These are phyloP conservation scores for Carcina quercana DNA, from an alignment of 2,888 invertebrate species.

Conservation along the genomic window DNA sequence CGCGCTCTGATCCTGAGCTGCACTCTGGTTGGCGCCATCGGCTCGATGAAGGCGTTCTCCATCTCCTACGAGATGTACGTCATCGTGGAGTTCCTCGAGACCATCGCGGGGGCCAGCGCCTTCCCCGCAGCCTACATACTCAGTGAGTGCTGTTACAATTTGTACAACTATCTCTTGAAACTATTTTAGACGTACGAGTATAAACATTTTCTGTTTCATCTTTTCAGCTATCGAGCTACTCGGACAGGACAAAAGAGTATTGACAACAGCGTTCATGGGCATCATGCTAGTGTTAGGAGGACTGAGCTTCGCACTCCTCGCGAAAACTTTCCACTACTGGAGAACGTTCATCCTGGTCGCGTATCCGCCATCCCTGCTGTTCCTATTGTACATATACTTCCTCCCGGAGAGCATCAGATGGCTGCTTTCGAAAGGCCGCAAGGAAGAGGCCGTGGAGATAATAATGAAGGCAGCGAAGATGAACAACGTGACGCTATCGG, in stretches of 20 bases:
- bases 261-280: constrained; percentile 58
- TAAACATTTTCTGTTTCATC: constrained; percentile 2
- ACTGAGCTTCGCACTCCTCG: constrained; percentile 78
- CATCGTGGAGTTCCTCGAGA: constrained; percentile 73
- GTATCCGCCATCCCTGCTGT: constrained; percentile 80
- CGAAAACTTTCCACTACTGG: constrained; percentile 83
- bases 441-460: constrained; percentile 78
- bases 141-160: constrained; percentile 33
- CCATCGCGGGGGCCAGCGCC: constrained; percentile 72
- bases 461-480: constrained; percentile 77
- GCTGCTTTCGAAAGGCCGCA: constrained; percentile 80
- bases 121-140: constrained; percentile 74
- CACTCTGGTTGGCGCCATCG: constrained; percentile 56
- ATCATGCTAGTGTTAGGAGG: constrained; percentile 80
- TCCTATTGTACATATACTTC: constrained; percentile 79
- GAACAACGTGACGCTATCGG: constrained; percentile 68
- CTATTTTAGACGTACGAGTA: too few species aligned
- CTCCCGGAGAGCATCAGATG: constrained; percentile 87
- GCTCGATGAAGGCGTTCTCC: constrained; percentile 73
- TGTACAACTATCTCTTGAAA: too few species aligned
- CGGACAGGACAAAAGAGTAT: constrained; percentile 57
- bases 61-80: constrained; percentile 75
- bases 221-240: constrained; percentile 59
- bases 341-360: constrained; percentile 78
- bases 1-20: constrained; percentile 52